These are phyloP conservation scores for Luehdorfia chinensis DNA, from an alignment of 1,140 invertebrate genomes.

Conservation along the genomic window DNA sequence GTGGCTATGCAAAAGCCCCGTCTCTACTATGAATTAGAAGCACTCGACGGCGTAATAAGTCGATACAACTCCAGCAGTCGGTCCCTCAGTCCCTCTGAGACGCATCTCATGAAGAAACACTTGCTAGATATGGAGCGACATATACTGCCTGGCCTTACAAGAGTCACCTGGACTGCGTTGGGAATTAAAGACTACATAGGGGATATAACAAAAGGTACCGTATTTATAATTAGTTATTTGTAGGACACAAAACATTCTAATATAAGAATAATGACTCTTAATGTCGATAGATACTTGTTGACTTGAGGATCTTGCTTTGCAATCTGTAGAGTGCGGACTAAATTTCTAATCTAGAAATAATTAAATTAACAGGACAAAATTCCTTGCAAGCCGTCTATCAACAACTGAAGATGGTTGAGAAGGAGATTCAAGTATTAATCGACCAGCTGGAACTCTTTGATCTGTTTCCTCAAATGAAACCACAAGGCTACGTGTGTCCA, in stretches of 20 bases:
- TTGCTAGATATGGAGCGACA: constrained; percentile 85
- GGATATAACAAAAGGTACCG: constrained; percentile 64
- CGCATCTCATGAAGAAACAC: constrained; percentile 82
- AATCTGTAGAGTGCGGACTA: too few relatives aligned
- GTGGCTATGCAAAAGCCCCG: constrained; percentile 83
- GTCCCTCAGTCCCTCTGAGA: constrained; percentile 80
- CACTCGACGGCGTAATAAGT: constrained; percentile 77
- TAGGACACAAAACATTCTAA: too few relatives aligned
- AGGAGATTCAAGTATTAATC: constrained; percentile 82
- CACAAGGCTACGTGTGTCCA: constrained; percentile 50
- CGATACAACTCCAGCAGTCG: constrained; percentile 80
- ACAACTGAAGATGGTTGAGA: constrained; percentile 87
- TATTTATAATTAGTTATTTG: too few relatives aligned
- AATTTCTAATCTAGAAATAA: too few relatives aligned
- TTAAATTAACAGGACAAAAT: constrained; percentile 57
- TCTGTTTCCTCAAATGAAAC: constrained; percentile 72
- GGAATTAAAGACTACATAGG: constrained; percentile 85
- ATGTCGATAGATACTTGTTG: too few relatives aligned
- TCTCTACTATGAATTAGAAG: constrained; percentile 81
- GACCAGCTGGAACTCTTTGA: constrained; percentile 78
- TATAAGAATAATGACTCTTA: too few relatives aligned
- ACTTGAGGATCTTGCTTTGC: too few relatives aligned
- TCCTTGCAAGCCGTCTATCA: constrained; percentile 60
- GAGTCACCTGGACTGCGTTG: constrained; percentile 91
- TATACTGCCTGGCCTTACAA: constrained; percentile 87